Conservation (phyloP, 2,113 vertebrate species). For the Microcebus griseorufus region DNA sequence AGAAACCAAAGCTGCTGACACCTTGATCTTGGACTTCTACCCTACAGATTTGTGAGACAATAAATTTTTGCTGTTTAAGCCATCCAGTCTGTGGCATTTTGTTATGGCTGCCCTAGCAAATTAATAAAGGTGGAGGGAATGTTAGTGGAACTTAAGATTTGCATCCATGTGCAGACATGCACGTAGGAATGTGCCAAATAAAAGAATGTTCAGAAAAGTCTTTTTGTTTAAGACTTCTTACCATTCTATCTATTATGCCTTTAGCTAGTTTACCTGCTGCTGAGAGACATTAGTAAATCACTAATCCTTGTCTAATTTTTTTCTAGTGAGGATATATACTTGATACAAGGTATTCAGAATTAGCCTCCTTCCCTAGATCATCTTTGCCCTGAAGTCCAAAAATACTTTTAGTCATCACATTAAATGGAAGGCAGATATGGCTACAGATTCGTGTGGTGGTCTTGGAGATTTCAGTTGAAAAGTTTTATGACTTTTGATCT, state of each 20-base stretch:
- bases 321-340: neutral
- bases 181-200: neutral
- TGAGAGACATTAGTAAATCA: neutral
- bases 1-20: neutral
- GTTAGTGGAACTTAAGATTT: neutral
- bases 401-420: neutral
- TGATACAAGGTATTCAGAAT: neutral
- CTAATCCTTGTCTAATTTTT: neutral
- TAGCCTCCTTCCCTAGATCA: neutral
- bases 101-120: neutral
- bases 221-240: neutral
- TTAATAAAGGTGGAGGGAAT: neutral
- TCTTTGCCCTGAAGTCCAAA: neutral
- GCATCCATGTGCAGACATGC: neutral
- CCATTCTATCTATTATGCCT: neutral
- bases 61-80: neutral
- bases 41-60: neutral
- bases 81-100: neutral
- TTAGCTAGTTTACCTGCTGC: neutral
- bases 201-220: neutral
- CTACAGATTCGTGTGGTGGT: neutral
- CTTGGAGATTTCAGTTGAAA: neutral
- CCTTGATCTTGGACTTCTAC: neutral
- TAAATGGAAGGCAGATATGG: neutral
- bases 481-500: neutral